phyloP scores from a whole-genome alignment of 2,888 invertebrate species.

The Petrolisthes manimaculis region DNA sequence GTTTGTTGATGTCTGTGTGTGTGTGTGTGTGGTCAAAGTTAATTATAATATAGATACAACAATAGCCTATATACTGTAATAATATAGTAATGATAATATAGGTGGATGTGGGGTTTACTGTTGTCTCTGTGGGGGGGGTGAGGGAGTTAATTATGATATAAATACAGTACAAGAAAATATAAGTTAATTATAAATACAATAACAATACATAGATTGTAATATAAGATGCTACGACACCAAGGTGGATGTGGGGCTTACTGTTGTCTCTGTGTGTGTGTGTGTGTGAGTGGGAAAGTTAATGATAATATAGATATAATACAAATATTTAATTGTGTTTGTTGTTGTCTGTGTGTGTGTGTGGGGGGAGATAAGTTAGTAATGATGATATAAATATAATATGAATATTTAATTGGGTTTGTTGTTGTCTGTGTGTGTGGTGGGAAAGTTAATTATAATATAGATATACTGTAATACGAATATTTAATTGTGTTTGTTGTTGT shows the following conservation, averaged over 20 bases:
- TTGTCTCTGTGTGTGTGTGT: conserved; percentile 73
- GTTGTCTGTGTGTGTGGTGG: conserved; percentile 73
- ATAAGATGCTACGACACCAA: conserved; percentile 85
- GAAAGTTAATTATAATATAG: conserved; percentile 29
- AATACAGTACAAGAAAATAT: no score
- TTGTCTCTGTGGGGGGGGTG: no score
- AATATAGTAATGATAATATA: no score
- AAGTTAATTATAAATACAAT: no score
- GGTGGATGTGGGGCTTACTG: conserved; percentile 77
- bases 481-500: conserved; percentile 85
- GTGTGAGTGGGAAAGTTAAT: no score
- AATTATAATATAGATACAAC: conserved; percentile 74
- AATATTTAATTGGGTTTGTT: conserved; percentile 77
- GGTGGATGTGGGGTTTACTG: no score
- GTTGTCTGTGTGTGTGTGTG: conserved; percentile 80
- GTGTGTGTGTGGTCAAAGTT: background rate
- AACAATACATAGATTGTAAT: no score
- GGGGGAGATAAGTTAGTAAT: background rate
- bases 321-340: conserved; percentile 79
- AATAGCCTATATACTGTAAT: conserved; percentile 82
- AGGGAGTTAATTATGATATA: no score
- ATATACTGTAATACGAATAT: conserved; percentile 67
- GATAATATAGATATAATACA: conserved; percentile 19
- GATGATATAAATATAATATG: conserved; percentile 76
- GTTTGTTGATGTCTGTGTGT: conserved; percentile 88